Evolutionary conservation across 1,140 invertebrate genomes (phyloP).

Genomic region (Dryas iulia): DNA sequence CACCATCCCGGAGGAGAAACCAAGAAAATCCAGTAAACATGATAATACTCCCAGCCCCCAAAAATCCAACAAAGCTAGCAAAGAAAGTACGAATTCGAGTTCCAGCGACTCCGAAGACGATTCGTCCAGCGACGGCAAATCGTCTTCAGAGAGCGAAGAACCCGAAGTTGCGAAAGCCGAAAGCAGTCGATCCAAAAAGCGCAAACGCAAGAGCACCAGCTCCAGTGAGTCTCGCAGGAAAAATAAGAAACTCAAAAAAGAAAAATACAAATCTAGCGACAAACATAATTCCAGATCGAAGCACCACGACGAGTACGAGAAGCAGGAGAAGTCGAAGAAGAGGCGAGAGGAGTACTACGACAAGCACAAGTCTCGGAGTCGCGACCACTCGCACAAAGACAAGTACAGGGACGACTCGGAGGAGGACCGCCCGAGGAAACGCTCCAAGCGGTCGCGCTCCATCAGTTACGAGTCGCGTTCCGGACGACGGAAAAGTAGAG

Average conservation of each 20-base stretch:
- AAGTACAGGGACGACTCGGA: conserved; percentile 63
- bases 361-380: conserved; percentile 50
- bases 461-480: conserved; percentile 60
- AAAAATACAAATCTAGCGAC: conserved; percentile 57
- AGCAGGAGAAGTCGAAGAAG: conserved; percentile 44
- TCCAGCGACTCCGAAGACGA: conserved; percentile 60
- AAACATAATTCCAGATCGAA: conserved; percentile 52
- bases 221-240: conserved; percentile 54
- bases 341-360: conserved; percentile 53
- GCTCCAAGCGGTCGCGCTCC: conserved; percentile 60
- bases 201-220: conserved; percentile 58
- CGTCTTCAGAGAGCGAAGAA: conserved; percentile 59
- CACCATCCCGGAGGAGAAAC: conserved; percentile 53
- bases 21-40: conserved; percentile 51
- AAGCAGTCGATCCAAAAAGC: conserved; percentile 52
- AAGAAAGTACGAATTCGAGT: conserved; percentile 44
- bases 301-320: conserved; percentile 50
- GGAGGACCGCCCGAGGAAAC: conserved; percentile 53
- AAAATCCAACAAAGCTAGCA: conserved; percentile 47
- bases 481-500: conserved; percentile 41
- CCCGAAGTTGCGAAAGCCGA: conserved; percentile 42
- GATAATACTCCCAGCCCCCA: conserved; percentile 64
- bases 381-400: conserved; percentile 51
- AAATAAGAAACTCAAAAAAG: conserved; percentile 55
- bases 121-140: conserved; percentile 49